phyloP scores from a whole-genome alignment of 2,113 vertebrate genomes.

The Peromyscus californicus region DNA sequence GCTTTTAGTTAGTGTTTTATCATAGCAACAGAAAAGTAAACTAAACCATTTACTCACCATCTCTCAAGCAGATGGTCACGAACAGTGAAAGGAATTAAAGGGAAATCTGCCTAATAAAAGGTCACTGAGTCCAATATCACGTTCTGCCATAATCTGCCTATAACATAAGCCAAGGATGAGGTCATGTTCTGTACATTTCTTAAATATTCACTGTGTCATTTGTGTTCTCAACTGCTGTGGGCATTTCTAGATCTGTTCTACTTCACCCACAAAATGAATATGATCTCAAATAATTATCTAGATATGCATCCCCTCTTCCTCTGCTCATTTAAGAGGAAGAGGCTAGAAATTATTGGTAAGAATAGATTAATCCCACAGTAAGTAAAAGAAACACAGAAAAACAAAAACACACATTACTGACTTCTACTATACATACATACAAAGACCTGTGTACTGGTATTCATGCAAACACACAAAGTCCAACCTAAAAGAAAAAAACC shows the following conservation, averaged over 20 bases:
- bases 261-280: conserved; percentile 30
- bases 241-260: neutral
- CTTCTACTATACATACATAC: neutral
- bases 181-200: neutral
- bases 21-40: neutral
- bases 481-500: conserved; percentile 32
- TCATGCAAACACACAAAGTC: neutral
- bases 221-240: neutral
- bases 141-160: neutral
- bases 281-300: neutral
- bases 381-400: neutral
- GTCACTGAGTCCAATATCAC: neutral
- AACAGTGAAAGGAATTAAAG: neutral
- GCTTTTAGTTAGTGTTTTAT: neutral
- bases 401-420: conserved; percentile 17
- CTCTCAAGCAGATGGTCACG: neutral
- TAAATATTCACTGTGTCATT: neutral
- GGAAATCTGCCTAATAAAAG: neutral
- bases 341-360: neutral
- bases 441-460: neutral
- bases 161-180: conserved; percentile 18
- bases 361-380: neutral
- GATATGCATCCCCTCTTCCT: neutral
- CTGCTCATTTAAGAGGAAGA: neutral
- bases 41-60: neutral